Evolutionary conservation across 1,140 invertebrate species (phyloP), one percentile per base, ranked within the genome.

Genomic region (Bombus polaris): DNA sequence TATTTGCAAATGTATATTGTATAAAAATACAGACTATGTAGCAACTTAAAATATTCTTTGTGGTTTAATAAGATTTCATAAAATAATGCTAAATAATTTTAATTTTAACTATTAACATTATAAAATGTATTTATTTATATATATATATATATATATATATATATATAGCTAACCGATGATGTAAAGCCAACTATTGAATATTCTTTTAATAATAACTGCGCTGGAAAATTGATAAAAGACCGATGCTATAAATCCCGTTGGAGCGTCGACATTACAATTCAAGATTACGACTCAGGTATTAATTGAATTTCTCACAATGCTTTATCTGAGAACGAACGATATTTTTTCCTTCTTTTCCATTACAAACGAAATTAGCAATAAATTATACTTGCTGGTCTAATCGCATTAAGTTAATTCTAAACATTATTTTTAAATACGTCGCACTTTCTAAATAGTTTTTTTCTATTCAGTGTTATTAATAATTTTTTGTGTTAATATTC

Each of bases 231-330:
- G 68, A 92, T 91, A 10, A 90, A 89, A 47, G 88, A 94, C 53
- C 85, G 83, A 32, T 97, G 97, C 85, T 94, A 94, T 0, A 96
- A 96, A 88, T 95, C 96, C 68, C 94, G 94, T 65, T 97, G 97
- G 97, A 96, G 96, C n/a, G 91, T 96, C 4, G 96, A 96, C 35
- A 93, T 97, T 22, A 95, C 95, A 1, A 95, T 96, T 4, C 95
- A 96, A 86, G 96, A 97, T 88, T 92, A 94, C 81, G 94, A 95
- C 39, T 96, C 94, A 91, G 96, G 96, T 96, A 92, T 89, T 73
- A 70, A 77, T 71, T 47, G 3, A 12, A 62, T 37, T 47, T 77
- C 4, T 57, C 0, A 44, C 28, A 62, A 32, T 28, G 8, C 3
- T 18, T 3, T 9, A 37, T 15, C 9, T 37, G 13, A 18, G 1